Conservation (phyloP, 2,888 invertebrate genomes). For the Parthenolecanium corni region DNA sequence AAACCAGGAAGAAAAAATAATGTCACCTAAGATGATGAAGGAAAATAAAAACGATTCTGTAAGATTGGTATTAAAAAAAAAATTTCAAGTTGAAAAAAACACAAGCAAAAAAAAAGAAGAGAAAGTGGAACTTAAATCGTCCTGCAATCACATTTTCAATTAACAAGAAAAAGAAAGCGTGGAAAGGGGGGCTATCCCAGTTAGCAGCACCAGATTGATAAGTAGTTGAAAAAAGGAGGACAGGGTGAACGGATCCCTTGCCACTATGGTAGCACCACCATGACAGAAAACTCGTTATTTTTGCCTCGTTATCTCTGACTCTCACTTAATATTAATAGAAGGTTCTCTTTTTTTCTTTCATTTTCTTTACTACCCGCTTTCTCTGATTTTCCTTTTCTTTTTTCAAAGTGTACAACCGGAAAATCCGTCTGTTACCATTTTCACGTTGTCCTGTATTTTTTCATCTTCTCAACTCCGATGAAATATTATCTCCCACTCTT, state of each 20-base stretch:
- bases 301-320: conserved; percentile 26
- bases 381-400: neutral
- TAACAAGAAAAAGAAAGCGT: neutral
- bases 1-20: too few relatives aligned
- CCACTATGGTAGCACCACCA: conserved; percentile 26
- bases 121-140: neutral
- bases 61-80: neutral
- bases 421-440: too few relatives aligned
- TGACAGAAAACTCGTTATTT: conserved; percentile 28
- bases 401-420: neutral
- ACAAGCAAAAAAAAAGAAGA: neutral
- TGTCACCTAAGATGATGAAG: neutral
- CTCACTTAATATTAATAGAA: conserved; percentile 28
- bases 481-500: too few relatives aligned
- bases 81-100: neutral
- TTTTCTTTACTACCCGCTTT: neutral
- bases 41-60: neutral
- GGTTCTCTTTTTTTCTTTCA: conserved; percentile 18
- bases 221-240: conserved; percentile 15
- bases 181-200: neutral
- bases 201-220: conserved; percentile 24
- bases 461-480: too few relatives aligned
- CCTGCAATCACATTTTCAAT: conserved; percentile 24
- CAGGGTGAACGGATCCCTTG: conserved; percentile 21
- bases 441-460: too few relatives aligned